Base-by-base conservation (phyloP, 23 tunicate species). In the Trididemnum clinides region DNA sequence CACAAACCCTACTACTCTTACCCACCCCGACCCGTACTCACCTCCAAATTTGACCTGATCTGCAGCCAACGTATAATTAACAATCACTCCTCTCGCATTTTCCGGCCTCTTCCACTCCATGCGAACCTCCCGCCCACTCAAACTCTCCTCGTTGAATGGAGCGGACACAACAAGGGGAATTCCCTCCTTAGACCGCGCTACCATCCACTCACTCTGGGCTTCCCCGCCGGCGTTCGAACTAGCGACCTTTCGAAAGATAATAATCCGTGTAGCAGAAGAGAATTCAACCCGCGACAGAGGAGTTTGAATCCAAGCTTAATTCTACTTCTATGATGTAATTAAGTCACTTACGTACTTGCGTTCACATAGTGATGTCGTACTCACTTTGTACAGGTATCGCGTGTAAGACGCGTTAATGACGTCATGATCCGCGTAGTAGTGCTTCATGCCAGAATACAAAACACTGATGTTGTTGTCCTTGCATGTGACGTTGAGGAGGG, bases 191-290 rank as follows among this genome's bases (percentile, higher is more conserved):
- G 94, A 76, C 50, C 98, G 59, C 77, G 92, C 69, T 3, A 89
- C 63, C 64, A 78, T 78, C 98, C 98, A 94, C 2, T 74, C 39
- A 34, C 98, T 89, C 22, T 86, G 88, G 1, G 98, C 90, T 33
- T 85, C 85, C 20, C 98, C 98, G 37, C 98, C 98, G 21, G 85
- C 90, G 72, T 94, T 94, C 29, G 90, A 78, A 58, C 92, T 81
- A 37, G 85, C 29, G 20, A 94, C 88, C 88, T 89, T 72, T 18
- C 0, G 2, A n/a, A 28, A 10, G 25, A 59, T 44, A 10, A 44
- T 15, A 44, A 44, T 44, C 10, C 54, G 6, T 26, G 6, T 28
- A 71, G 37, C n/a, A n/a, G n/a, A n/a, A n/a, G n/a, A n/a, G n/a
- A n/a, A n/a, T n/a, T n/a, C n/a, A n/a, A n/a, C n/a, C n/a, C n/a